phyloP scores from a whole-genome alignment of 1,140 invertebrate species.

The Tetranychus urticae region DNA sequence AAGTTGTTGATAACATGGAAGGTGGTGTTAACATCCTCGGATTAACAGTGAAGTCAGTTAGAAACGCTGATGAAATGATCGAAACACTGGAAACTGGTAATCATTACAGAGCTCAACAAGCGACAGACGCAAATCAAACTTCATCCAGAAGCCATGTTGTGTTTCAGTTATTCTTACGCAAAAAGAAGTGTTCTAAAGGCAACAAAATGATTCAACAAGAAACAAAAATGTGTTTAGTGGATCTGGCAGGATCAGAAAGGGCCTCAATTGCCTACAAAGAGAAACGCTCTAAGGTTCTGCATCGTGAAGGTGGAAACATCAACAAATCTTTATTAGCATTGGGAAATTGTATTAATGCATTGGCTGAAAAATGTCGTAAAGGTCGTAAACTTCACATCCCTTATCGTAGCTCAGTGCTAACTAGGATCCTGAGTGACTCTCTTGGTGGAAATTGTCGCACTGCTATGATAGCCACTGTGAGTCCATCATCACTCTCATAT shows the following conservation, averaged over 20 bases:
- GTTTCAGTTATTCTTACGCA: slow-evolving; percentile 41
- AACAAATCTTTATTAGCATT: slow-evolving; percentile 73
- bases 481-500: slow-evolving; percentile 50
- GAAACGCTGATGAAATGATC: slow-evolving; percentile 53
- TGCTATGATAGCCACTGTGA: slow-evolving; percentile 87
- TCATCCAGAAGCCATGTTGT: slow-evolving; percentile 91
- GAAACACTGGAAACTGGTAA: slow-evolving; percentile 63
- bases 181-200: slow-evolving; percentile 1
- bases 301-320: slow-evolving; percentile 66
- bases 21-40: slow-evolving; percentile 65
- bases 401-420: slow-evolving; percentile 84
- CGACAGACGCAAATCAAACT: slow-evolving; percentile 87
- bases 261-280: slow-evolving; percentile 45
- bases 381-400: slow-evolving; percentile 43
- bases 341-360: slow-evolving; percentile 80
- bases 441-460: slow-evolving; percentile 86
- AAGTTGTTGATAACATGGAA: slow-evolving; percentile 57
- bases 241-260: slow-evolving; percentile 30
- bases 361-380: slow-evolving; percentile 33
- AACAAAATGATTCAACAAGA: slow-evolving; percentile 7
- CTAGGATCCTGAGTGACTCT: slow-evolving; percentile 78
- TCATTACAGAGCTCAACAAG: slow-evolving; percentile 75
- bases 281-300: slow-evolving; percentile 4
- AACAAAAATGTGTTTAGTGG: slow-evolving; percentile 9
- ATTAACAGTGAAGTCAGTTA: slow-evolving; percentile 43